These are phyloP conservation scores for Euleptes europaea DNA, from an alignment of 2,113 vertebrate genomes.

Conservation along the genomic window DNA sequence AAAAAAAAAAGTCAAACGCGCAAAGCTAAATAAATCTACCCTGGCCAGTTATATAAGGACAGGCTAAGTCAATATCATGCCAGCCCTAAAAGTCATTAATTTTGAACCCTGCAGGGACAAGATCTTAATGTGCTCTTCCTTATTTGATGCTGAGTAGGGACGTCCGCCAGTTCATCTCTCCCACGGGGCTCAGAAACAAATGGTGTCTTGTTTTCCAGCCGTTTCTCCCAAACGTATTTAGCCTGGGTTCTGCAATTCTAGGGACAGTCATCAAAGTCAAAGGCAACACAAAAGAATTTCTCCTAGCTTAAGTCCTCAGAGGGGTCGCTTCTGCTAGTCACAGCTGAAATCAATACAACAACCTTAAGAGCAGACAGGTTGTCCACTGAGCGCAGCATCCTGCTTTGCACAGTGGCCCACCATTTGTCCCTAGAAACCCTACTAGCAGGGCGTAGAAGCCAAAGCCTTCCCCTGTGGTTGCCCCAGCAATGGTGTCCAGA, in stretches of 20 bases:
- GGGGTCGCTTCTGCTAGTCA: background rate
- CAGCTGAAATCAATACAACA: background rate
- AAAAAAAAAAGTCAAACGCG: background rate
- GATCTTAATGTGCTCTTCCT: background rate
- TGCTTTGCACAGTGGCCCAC: too few species aligned
- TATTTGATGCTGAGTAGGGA: background rate
- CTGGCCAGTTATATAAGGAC: constrained; percentile 2
- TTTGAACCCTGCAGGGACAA: background rate
- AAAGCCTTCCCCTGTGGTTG: too few species aligned
- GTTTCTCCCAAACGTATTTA: background rate
- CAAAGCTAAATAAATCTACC: background rate
- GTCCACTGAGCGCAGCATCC: too few species aligned
- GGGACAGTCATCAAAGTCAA: background rate
- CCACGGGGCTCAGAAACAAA: background rate
- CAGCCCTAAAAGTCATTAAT: constrained; percentile 12
- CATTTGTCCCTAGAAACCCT: too few species aligned
- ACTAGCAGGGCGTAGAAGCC: too few species aligned
- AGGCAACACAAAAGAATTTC: background rate
- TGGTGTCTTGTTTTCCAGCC: background rate
- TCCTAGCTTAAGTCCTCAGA: background rate
- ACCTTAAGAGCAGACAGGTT: too few species aligned
- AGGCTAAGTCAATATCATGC: background rate
- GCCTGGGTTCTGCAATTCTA: background rate
- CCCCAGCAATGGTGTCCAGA: too few species aligned
- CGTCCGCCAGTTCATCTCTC: background rate